Evolutionary conservation across 2,113 vertebrate species (phyloP), one percentile per base, ranked within the genome.

Genomic region (Promerops cafer): DNA sequence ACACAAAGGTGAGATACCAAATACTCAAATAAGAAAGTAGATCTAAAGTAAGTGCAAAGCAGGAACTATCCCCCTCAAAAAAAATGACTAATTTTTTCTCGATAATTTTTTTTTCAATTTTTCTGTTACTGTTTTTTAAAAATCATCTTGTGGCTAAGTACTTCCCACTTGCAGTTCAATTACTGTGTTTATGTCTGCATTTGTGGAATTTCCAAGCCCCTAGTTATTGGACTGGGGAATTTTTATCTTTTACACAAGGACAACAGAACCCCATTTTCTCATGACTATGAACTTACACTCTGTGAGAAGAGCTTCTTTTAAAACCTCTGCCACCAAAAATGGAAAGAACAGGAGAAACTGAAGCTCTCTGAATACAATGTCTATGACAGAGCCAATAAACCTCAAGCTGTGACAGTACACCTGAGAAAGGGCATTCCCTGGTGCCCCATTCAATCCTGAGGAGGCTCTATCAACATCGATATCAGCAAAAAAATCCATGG

Each of bases 381-480:
- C 37, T 65, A 11, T 49, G 49, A 26, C 11, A 45, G 12, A 71
- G 21, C 3, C 2, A 9, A 37, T 35, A 78, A 60, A 64, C 8
- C 15, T 75, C 60, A 52, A n/a, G 4, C 16, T 66, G 4, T 12
- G 19, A 17, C 24, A 75, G 8, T 6, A 52, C 5, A 61, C 3
- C 50, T 30, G 24, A 71, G 39, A 69, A 88, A 27, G 4, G 5
- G 3, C 11, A 27, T 79, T 68, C 13, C 63, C 7, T 52, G 33
- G 11, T 42, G 27, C 16, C 6, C 20, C 10, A 23, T 16, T 22
- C 13, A 63, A 3, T 54, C 35, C 47, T 40, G 35, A 57, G 42
- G 12, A 59, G 4, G 2, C 1, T 70, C 8, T 3, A 6, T 35
- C 30, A 81, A 13, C 28, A 33, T 1, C 10, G 28, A 6, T 21